Evolutionary conservation across 2,113 vertebrate genomes (phyloP).

Genomic region (Arenaria interpres): DNA sequence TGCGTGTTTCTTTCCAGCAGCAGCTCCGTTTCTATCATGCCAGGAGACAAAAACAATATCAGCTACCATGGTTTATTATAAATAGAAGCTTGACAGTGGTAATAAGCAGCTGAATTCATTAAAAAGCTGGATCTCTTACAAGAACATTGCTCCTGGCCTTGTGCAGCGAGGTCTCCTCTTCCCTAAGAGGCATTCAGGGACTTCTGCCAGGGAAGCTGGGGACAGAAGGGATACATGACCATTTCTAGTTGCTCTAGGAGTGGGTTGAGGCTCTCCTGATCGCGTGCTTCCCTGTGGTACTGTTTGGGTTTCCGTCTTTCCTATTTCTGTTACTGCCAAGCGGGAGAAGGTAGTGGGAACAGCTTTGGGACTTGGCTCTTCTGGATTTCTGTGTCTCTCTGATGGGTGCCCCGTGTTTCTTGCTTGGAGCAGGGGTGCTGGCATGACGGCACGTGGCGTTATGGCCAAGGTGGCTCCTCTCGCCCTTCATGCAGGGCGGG

Average conservation of each 20-base stretch:
- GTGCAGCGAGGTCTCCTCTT: neutral
- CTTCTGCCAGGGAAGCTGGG: neutral
- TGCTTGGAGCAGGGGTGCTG: neutral
- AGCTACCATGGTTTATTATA: neutral
- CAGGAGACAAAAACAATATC: neutral
- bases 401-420: neutral
- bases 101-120: neutral
- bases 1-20: neutral
- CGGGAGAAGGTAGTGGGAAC: neutral
- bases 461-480: neutral
- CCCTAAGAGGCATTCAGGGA: neutral
- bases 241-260: neutral
- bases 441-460: neutral
- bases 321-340: neutral
- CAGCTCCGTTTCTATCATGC: neutral
- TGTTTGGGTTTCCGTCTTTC: neutral
- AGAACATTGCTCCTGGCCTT: neutral
- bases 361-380: neutral
- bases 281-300: neutral
- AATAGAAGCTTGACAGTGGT: neutral
- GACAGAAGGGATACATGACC: neutral
- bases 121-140: neutral
- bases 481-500: fast-evolving
- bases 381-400: neutral
- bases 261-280: neutral